Evolutionary conservation across 2,797 vertebrate genomes (phyloP), one percentile per base, ranked within the genome.

Genomic region (Bufotes viridis): DNA sequence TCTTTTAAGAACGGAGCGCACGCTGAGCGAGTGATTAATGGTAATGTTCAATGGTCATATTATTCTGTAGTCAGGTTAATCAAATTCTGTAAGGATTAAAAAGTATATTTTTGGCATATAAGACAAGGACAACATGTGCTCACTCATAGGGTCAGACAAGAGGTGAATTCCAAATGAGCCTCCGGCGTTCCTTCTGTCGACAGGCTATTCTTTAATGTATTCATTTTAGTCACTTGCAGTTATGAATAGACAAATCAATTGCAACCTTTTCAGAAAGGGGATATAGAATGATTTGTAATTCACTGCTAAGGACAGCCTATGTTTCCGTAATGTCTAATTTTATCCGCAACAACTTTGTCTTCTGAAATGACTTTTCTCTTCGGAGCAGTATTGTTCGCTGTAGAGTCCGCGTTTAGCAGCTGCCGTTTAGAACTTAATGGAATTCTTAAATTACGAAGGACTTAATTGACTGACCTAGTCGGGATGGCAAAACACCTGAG

Each of bases 171-270:
- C 61, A 55, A 88, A 81, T 81, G 65, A 84, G 49, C 13, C 80
- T 53, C 80, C 42, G 24, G 76, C 61, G 22, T 69, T 20, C 69
- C 49, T 75, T 85, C 57, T 26, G 67, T 78, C 65, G 63, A 81
- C 82, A 76, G 58, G 24, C 14, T 78, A 81, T 78, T 42, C 49
- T 61, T 89, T 81, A 82, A 85, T 57, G 49, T 78, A 85, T 89
- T 85, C 49, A 89, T 76, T 85, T 85, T 76, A 65, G 83, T 89
- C 87, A 81, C 78, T 89, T 81, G 81, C 83, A 76, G 65, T 89
- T 89, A 89, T 86, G 82, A 58, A 85, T 42, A 15, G 69, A 26
- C 83, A 88, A 81, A 81, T 88, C 78, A 88, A 85, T 74, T 51
- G 76, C 63, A 81, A 89, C 70, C 83, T 85, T 85, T 81, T 75